Conservation (phyloP, 2,797 vertebrate species). For the Gymnoscopelus microlampas region DNA sequence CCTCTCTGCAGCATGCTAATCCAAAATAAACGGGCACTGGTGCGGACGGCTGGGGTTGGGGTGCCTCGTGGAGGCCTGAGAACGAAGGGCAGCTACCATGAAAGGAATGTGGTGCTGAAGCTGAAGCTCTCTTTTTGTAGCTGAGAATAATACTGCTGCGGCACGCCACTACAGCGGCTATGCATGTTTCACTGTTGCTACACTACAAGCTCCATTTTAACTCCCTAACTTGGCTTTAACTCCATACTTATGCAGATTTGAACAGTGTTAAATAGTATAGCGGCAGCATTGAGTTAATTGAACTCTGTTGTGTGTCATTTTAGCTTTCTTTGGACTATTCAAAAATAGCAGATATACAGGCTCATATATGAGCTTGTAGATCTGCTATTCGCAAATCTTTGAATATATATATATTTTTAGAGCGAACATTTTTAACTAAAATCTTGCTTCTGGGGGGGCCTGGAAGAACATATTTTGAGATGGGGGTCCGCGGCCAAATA, state of each 20-base stretch:
- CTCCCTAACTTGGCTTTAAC: constrained; percentile 12
- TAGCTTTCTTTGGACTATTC: no score
- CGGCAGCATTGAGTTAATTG: neutral
- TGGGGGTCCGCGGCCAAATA: no score
- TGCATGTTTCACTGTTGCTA: neutral
- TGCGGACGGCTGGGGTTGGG: constrained; percentile 26
- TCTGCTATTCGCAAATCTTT: no score
- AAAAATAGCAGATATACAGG: no score
- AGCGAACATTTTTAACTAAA: no score
- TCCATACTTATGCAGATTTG: neutral
- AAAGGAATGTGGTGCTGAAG: constrained; percentile 42
- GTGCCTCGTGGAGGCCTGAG: constrained; percentile 43
- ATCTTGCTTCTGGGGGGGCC: no score
- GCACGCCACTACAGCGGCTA: constrained; percentile 22
- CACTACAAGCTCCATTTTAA: neutral
- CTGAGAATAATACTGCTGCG: constrained; percentile 37
- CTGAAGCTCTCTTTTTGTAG: constrained; percentile 44
- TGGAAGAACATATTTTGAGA: no score
- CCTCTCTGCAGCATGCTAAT: constrained; percentile 82
- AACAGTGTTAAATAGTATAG: neutral
- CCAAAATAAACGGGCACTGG: constrained; percentile 65
- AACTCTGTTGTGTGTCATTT: no score
- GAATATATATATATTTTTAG: no score
- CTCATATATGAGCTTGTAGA: no score
- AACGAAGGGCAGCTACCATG: constrained; percentile 36